Evolutionary conservation across 2,888 invertebrate genomes (phyloP), one percentile per base, ranked within the genome.

Genomic region (Epistrophe grossulariae): DNA sequence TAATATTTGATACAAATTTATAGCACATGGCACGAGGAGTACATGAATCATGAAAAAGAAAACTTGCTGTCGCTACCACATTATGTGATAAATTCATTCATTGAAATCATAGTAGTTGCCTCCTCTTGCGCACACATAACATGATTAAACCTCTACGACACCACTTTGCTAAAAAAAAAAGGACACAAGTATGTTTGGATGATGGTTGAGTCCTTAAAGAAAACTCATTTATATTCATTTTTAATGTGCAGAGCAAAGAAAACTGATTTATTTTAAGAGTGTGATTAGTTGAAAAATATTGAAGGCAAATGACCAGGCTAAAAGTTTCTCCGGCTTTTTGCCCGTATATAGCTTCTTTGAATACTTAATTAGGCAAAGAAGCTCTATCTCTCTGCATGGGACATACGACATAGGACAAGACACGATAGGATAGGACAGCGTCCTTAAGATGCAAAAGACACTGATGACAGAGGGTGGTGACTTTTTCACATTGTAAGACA

Each of bases 291-390:
- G 28, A 55, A 31, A 68, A 43, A 52, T 80, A 74, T 80, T 59
- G 52, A 66, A 59, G 71, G 70, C 84, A 74, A 80, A 76, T 80
- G 80, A 80, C 79, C 84, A 71, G 71, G 64, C 64, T 71, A 31
- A 71, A 84, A 76, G 64, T 80, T 80, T 66, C 43, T 66, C 52
- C 24, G n/a, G 52, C 68, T 31, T 62, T 62, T 59, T 80, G 48
- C 45, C 38, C 35, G 50, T 6, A 62, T 31, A 50, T 35, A 50
- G 62, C 48, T 70, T 79, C 79, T 64, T 71, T 72, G 82, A 50
- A 79, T 83, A 68, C 64, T 45, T 71, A 84, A 80, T 84, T 80
- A 80, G 71, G 52, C 45, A 74, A 76, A 76, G 38, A 40, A 40
- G 62, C 64, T 8, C 10, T n/a, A 4, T 17, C 11, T 28, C 9